A percentile compares a stretch with the other conserved stretches of the same genome.
Evolutionary conservation across 37 sponge, comb jelly and placozoan genomes (phyloP).

Genomic region (Halichondria panicea): DNA sequence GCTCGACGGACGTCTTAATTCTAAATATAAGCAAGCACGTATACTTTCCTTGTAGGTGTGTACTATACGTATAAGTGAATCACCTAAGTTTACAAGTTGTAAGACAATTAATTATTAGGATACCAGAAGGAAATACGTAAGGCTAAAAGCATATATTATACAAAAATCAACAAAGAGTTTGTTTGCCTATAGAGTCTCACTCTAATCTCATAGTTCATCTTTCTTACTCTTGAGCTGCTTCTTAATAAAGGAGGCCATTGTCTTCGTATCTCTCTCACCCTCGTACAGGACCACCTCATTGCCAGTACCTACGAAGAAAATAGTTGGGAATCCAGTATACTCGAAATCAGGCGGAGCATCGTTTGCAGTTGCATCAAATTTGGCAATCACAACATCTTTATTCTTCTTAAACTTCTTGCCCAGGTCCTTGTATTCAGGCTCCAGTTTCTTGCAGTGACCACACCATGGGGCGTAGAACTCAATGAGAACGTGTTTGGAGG

Average conservation of each 20-base stretch:
- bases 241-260: not conserved
- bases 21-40: too few relatives aligned
- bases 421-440: conserved; percentile 22
- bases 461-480: conserved; percentile 40
- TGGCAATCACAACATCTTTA: conserved; percentile 34
- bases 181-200: too few relatives aligned
- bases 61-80: too few relatives aligned
- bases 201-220: too few relatives aligned
- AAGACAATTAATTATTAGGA: too few relatives aligned
- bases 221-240: not conserved
- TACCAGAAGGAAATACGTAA: too few relatives aligned
- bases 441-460: conserved; percentile 21
- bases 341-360: conserved; percentile 38
- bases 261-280: conserved; percentile 64
- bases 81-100: too few relatives aligned
- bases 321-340: not conserved
- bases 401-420: conserved; percentile 39
- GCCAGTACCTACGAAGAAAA: conserved; percentile 23
- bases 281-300: conserved; percentile 12
- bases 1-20: too few relatives aligned
- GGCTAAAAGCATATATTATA: too few relatives aligned
- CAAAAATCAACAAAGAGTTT: too few relatives aligned
- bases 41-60: too few relatives aligned
- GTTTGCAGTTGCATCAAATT: conserved; percentile 44
- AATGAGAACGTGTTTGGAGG: conserved; percentile 27